Evolutionary conservation across 1,140 invertebrate genomes (phyloP), one percentile per base, ranked within the genome.

Genomic region (Aphelenchoides avenae): DNA sequence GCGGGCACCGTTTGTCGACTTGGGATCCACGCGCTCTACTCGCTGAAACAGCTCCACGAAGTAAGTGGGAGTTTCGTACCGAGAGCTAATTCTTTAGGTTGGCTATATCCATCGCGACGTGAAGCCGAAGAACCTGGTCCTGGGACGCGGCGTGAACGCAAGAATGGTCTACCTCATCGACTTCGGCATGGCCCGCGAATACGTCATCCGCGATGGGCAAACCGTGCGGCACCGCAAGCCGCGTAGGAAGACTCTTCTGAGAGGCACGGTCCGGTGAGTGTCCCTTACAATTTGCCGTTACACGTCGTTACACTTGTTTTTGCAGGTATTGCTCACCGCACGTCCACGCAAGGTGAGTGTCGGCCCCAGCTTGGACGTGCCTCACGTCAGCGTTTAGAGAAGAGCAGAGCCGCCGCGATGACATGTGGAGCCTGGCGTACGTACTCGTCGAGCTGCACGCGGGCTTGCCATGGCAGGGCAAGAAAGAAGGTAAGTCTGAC

Each of bases 121-220:
- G 18, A 43, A 43, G 15, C 41, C 41, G 9, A 26, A 18, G 18
- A 43, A 43, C 41, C 31, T 43, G 18, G 41, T 15, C 18, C 18
- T 43, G 41, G 41, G 41, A 43, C 15, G 31, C 15, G 18, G 41
- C 15, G 15, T 11, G 9, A 26, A 43, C 15, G 7, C 7, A 7
- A 43, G 41, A 43, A 26, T 43, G 7, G 41, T 43, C 6, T 26
- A 43, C 15, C 18, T 43, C 15, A 18, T 43, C 41, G 41, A 43
- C 41, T 43, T 43, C 31, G 41, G 41, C 7, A 43, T 43, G 41
- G 41, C 41, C n/a, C n/a, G n/a, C n/a, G n/a, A n/a, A n/a, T n/a
- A n/a, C n/a, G n/a, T n/a, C n/a, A n/a, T n/a, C n/a, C n/a, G n/a
- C n/a, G n/a, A n/a, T n/a, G n/a, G n/a, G n/a, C n/a, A n/a, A n/a